phyloP scores from a whole-genome alignment of 2,797 vertebrate genomes.

The Girardinus metallicus region DNA sequence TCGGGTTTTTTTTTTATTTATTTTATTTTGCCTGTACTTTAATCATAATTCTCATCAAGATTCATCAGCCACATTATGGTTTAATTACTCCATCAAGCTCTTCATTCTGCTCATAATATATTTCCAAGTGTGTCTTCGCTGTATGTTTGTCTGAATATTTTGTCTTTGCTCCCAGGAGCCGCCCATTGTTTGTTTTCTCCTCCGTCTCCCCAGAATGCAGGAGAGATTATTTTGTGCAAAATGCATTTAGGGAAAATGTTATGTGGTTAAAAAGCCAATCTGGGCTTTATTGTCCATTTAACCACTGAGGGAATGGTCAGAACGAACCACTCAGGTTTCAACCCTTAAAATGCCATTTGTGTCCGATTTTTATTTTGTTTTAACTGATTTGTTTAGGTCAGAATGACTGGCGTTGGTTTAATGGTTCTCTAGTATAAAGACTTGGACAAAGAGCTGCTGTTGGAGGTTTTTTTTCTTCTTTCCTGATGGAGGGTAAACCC shows the following conservation, averaged over 20 bases:
- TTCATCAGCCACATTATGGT: slow-evolving; percentile 47
- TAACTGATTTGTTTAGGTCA: slow-evolving; percentile 30
- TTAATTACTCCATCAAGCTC: slow-evolving; percentile 39
- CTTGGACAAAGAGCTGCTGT: not conserved
- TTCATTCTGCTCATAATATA: slow-evolving; percentile 32
- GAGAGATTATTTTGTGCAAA: slow-evolving; percentile 36
- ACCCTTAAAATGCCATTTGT: not conserved
- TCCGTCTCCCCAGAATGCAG: slow-evolving; percentile 15
- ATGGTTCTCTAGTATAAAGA: not conserved
- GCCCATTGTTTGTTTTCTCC: slow-evolving; percentile 23
- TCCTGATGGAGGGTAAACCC: slow-evolving; percentile 4
- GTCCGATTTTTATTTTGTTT: slow-evolving; percentile 19
- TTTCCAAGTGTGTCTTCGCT: slow-evolving; percentile 8
- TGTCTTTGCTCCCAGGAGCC: slow-evolving; percentile 9
- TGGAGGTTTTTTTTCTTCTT: not conserved
- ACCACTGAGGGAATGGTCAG: slow-evolving; percentile 37
- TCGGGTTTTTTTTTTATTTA: slow-evolving; percentile 2
- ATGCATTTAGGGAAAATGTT: slow-evolving; percentile 38
- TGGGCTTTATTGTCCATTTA: slow-evolving; percentile 47
- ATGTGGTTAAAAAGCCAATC: slow-evolving; percentile 42
- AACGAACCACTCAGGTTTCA: slow-evolving; percentile 34
- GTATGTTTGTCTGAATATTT: not conserved
- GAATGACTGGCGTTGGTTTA: not conserved
- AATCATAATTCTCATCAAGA: slow-evolving; percentile 55
- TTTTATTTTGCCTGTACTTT: slow-evolving; percentile 38